phyloP scores from a whole-genome alignment of 2,113 vertebrate genomes.

The Dendropsophus ebraccatus region DNA sequence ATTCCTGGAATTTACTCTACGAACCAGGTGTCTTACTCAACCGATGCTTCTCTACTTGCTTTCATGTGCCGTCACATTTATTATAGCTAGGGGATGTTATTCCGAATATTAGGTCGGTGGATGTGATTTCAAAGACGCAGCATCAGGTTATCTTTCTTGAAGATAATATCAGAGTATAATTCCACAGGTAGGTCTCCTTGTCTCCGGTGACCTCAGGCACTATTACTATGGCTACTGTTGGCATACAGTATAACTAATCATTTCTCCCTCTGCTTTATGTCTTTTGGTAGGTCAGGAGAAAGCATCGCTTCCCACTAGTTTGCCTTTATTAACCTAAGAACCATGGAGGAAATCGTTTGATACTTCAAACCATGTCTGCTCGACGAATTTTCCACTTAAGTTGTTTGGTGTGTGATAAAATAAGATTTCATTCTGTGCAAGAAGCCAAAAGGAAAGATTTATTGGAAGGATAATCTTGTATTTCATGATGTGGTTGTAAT shows the following conservation, averaged over 20 bases:
- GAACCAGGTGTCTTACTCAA: constrained; percentile 18
- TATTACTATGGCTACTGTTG: constrained; percentile 33
- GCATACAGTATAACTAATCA: constrained; percentile 50
- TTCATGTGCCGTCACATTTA: constrained; percentile 48
- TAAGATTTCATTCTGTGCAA: constrained; percentile 9
- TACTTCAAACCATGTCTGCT: constrained; percentile 34
- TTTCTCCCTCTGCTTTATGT: constrained; percentile 44
- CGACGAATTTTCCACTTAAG: constrained; percentile 2
- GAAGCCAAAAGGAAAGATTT: constrained; percentile 5
- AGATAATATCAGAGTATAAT: constrained; percentile 58
- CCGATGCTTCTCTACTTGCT: constrained; percentile 19
- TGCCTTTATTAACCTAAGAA: constrained; percentile 44
- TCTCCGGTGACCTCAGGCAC: constrained; percentile 25
- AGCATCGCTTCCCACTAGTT: constrained; percentile 30
- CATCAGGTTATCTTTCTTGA: constrained; percentile 23
- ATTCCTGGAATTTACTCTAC: neutral
- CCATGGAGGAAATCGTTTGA: constrained; percentile 7
- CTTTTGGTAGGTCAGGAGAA: constrained; percentile 49
- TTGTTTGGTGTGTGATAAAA: constrained; percentile 19
- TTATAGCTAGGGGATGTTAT: constrained; percentile 52
- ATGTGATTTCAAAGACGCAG: constrained; percentile 44
- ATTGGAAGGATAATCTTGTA: constrained; percentile 4
- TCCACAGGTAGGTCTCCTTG: constrained; percentile 37
- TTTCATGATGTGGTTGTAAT: constrained; percentile 26
- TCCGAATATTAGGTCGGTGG: constrained; percentile 41